These are phyloP conservation scores for Aurelia sp. DNA, from an alignment of 30 jellyfish, hydroid and myxozoan species.

Conservation along the genomic window DNA sequence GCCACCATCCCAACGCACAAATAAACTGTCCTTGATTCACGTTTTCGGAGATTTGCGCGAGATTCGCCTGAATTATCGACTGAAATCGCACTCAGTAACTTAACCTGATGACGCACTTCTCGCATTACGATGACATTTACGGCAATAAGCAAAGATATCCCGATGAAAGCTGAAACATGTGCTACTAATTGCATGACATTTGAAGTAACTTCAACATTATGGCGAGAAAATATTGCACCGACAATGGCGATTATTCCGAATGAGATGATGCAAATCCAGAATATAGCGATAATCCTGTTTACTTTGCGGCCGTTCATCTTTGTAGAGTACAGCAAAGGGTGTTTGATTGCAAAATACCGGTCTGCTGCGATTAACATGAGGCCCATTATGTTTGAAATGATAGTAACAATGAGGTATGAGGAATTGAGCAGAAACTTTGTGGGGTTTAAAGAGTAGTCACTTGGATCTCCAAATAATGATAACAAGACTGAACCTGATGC, in stretches of 20 bases:
- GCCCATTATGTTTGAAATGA: conserved; percentile 20
- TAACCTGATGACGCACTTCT: conserved; percentile 54
- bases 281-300: not conserved
- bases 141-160: not conserved
- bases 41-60: conserved; percentile 11
- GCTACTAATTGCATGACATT: not conserved
- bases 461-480: not conserved
- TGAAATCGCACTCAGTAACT: not conserved
- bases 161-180: conserved; percentile 9
- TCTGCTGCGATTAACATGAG: conserved; percentile 47
- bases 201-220: not conserved
- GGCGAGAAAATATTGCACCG: conserved; percentile 6
- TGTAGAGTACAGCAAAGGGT: conserved; percentile 38
- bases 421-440: conserved; percentile 4
- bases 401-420: conserved; percentile 11
- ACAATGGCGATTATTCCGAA: conserved; percentile 18
- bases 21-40: conserved; percentile 60
- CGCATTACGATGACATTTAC: conserved; percentile 20
- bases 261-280: conserved; percentile 26
- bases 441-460: conserved; percentile 11
- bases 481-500: conserved; percentile 31
- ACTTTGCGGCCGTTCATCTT: conserved; percentile 11
- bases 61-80: conserved; percentile 11
- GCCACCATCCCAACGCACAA: conserved; percentile 53
- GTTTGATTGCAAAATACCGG: conserved; percentile 49